phyloP scores from a whole-genome alignment of 2,888 invertebrate species.

The Toxonevra muliebris region DNA sequence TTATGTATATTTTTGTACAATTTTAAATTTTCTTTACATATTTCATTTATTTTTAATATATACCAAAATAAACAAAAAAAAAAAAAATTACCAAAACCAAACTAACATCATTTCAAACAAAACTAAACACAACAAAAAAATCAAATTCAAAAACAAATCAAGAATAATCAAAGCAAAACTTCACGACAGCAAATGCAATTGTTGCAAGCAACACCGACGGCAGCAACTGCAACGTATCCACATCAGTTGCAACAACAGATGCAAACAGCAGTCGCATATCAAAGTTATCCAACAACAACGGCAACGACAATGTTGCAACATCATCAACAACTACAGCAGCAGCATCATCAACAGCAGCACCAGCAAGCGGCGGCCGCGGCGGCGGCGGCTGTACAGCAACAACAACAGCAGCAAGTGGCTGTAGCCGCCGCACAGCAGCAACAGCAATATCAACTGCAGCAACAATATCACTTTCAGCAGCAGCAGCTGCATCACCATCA shows the following conservation, averaged over 20 bases:
- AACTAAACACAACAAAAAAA: slow-evolving; percentile 39
- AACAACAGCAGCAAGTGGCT: slow-evolving; percentile 48
- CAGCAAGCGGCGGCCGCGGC: slow-evolving; percentile 40
- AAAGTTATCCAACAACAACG: slow-evolving; percentile 32
- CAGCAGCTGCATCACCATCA: slow-evolving; percentile 51
- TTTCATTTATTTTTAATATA: slow-evolving; percentile 9
- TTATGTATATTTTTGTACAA: slow-evolving; percentile 11
- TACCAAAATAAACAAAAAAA: slow-evolving; percentile 30
- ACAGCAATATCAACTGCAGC: slow-evolving; percentile 49
- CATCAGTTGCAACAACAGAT: slow-evolving; percentile 49
- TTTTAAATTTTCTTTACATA: slow-evolving; percentile 13
- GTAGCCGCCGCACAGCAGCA: slow-evolving; percentile 53
- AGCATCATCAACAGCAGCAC: slow-evolving; percentile 42
- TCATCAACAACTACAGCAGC: slow-evolving; percentile 11
- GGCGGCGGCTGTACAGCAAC: slow-evolving; percentile 47
- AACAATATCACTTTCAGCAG: slow-evolving; percentile 44
- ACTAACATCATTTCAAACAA: slow-evolving; percentile 36
- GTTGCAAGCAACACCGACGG: slow-evolving; percentile 61
- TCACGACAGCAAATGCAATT: slow-evolving; percentile 65
- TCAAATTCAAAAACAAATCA: slow-evolving; percentile 29
- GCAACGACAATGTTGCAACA: slow-evolving; percentile 26
- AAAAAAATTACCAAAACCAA: slow-evolving; percentile 33
- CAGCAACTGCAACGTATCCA: slow-evolving; percentile 58
- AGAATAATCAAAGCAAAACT: slow-evolving; percentile 53
- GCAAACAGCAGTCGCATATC: slow-evolving; percentile 36